phyloP scores from a whole-genome alignment of 2,113 vertebrate genomes.

The Mastomys coucha region DNA sequence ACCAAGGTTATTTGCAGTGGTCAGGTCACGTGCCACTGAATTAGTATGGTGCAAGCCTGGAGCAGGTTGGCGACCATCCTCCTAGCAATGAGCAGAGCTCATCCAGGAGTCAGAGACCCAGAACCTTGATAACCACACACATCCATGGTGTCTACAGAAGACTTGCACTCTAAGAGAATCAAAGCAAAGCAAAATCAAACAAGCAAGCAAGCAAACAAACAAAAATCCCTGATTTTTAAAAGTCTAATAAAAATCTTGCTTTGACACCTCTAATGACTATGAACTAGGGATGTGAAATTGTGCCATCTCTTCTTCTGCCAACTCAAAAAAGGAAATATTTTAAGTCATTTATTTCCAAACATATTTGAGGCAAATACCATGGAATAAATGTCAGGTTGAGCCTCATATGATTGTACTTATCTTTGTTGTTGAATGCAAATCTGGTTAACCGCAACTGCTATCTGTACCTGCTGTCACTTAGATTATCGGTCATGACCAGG shows the following conservation, averaged over 20 bases:
- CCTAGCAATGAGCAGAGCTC: neutral
- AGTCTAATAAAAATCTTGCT: conserved; percentile 28
- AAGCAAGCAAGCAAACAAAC: neutral
- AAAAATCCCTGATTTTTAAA: neutral
- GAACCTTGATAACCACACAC: neutral
- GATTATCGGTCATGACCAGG: conserved; percentile 33
- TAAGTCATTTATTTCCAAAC: conserved; percentile 53
- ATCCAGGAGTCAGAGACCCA: neutral
- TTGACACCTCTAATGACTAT: conserved; percentile 35
- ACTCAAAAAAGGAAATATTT: conserved; percentile 47
- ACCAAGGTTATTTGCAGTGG: neutral
- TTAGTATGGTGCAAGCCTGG: neutral
- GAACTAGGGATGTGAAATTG: conserved; percentile 21
- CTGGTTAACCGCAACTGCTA: conserved; percentile 52
- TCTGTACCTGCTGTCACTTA: conserved; percentile 29
- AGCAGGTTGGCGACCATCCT: neutral
- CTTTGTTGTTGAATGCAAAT: conserved; percentile 29
- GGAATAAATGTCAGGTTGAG: conserved; percentile 17
- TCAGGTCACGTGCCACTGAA: neutral
- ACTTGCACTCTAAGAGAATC: neutral
- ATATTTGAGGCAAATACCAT: conserved; percentile 55
- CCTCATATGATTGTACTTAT: conserved; percentile 54
- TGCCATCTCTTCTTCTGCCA: conserved; percentile 1
- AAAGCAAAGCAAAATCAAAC: neutral
- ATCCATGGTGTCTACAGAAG: neutral